A percentile compares a stretch with the other conserved stretches of the same genome.
phyloP scores from a whole-genome alignment of 2,797 vertebrate species.

The Cuculus canorus region DNA sequence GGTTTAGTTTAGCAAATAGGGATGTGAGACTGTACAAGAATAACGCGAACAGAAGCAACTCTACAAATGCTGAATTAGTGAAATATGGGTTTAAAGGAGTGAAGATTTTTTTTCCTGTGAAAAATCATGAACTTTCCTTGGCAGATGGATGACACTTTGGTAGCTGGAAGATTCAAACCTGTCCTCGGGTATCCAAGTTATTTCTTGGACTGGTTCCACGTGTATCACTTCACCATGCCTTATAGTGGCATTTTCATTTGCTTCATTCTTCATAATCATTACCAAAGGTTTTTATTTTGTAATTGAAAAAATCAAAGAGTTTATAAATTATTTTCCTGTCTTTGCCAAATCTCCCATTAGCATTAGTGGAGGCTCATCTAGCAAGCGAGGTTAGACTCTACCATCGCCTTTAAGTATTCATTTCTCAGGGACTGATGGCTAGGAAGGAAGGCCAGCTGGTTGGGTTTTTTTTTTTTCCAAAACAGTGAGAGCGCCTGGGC shows the following conservation, averaged over 20 bases:
- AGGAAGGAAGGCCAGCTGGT: not conserved
- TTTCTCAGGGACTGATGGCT: not conserved
- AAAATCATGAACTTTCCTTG: not conserved
- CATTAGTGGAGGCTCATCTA: not conserved
- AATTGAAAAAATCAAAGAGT: slow-evolving; percentile 35
- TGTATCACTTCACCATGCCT: not conserved
- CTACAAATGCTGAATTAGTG: not conserved
- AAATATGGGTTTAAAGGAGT: not conserved
- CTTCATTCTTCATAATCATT: not conserved
- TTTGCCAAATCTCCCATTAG: slow-evolving; percentile 60
- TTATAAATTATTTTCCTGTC: slow-evolving; percentile 15
- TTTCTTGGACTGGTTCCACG: not conserved
- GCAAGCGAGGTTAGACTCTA: not conserved
- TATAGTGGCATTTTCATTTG: not conserved
- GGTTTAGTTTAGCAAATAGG: not conserved
- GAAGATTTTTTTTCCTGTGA: not conserved
- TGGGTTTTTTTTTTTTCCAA: not conserved
- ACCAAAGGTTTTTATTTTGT: not conserved
- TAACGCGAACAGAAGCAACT: not conserved
- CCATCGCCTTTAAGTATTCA: not conserved
- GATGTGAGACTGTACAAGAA: not conserved
- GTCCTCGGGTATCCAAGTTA: not conserved
- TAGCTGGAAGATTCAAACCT: not conserved
- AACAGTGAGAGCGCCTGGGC: not conserved
- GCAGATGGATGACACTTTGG: not conserved